Conservation (phyloP, 2,888 invertebrate species). For the Erpobdella octoculata region DNA sequence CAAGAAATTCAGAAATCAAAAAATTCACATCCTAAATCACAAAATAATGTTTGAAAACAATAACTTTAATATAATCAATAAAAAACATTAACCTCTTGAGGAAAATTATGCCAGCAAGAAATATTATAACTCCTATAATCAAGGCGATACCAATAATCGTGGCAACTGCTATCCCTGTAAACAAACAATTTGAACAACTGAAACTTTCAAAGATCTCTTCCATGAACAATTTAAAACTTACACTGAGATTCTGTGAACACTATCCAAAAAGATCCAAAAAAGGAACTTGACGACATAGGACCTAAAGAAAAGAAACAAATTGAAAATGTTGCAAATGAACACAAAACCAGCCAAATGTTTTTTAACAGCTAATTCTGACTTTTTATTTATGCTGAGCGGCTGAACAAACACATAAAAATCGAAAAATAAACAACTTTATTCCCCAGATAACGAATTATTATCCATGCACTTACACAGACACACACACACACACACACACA, state of each 20-base stretch:
- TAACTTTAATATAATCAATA: neutral
- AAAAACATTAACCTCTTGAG: conserved; percentile 1
- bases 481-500: neutral
- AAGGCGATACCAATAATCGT: conserved; percentile 24
- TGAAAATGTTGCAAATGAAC: too few relatives aligned
- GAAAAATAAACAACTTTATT: too few relatives aligned
- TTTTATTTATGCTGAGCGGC: too few relatives aligned
- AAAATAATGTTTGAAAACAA: neutral
- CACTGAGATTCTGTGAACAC: conserved; percentile 14
- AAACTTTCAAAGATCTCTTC: too few relatives aligned
- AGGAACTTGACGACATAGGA: neutral
- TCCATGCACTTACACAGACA: neutral
- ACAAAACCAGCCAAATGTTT: too few relatives aligned
- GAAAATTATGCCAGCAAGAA: conserved; percentile 22
- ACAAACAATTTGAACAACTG: too few relatives aligned
- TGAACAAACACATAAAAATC: too few relatives aligned
- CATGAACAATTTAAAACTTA: too few relatives aligned
- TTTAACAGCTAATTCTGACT: too few relatives aligned
- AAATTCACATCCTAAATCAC: neutral
- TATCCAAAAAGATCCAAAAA: conserved; percentile 1
- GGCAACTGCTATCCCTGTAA: conserved; percentile 32
- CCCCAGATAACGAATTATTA: neutral
- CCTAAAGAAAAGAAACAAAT: neutral
- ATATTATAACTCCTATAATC: conserved; percentile 25
- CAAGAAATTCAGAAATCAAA: neutral